These are phyloP conservation scores for Platysternon megacephalum DNA, from an alignment of 2,113 vertebrate genomes.

Conservation along the genomic window DNA sequence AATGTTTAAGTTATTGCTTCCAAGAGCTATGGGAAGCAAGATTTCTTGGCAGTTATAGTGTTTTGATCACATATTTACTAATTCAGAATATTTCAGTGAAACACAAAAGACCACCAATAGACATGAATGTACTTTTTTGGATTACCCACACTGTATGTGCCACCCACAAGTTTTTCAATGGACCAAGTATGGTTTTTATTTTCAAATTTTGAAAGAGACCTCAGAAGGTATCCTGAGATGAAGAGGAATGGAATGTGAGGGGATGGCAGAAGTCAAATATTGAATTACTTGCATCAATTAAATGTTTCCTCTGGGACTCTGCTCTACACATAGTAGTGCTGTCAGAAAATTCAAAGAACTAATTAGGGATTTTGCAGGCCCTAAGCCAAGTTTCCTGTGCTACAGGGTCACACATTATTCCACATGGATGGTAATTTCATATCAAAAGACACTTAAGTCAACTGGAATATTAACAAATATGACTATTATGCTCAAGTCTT, in stretches of 20 bases:
- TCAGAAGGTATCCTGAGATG: background rate
- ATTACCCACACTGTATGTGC: background rate
- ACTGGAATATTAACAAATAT: background rate
- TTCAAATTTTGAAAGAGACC: background rate
- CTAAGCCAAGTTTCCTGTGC: background rate
- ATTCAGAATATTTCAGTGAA: background rate
- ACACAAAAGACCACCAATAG: background rate
- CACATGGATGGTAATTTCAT: background rate
- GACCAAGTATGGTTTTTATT: background rate
- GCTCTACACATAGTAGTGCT: background rate
- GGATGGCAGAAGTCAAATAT: background rate
- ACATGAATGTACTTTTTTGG: background rate
- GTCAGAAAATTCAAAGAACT: background rate
- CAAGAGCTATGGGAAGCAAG: background rate
- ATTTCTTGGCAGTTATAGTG: background rate
- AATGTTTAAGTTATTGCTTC: conserved; percentile 5
- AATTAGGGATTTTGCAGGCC: background rate
- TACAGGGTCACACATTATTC: background rate
- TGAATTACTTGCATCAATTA: conserved; percentile 11
- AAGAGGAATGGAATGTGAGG: background rate
- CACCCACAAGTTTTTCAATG: background rate
- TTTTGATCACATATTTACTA: background rate
- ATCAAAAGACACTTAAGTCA: background rate
- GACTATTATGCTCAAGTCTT: background rate
- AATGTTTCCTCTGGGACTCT: background rate